Evolutionary conservation across 2,113 vertebrate species (phyloP).

Genomic region (Esox niger): DNA sequence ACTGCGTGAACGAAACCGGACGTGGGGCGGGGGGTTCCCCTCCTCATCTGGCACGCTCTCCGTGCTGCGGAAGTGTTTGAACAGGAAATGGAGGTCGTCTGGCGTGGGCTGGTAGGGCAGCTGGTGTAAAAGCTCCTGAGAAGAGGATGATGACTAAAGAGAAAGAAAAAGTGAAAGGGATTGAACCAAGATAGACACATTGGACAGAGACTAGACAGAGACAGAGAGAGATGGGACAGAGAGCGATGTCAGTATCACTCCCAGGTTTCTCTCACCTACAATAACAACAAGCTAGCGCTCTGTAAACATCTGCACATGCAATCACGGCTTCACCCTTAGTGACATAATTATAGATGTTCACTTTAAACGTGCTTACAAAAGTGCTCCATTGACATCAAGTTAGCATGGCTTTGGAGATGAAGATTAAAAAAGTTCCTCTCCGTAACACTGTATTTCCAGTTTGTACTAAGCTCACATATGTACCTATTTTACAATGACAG

Average conservation of each 20-base stretch:
- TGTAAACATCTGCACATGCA: too few species aligned
- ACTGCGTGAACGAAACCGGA: constrained; percentile 86
- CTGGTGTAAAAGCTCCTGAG: constrained; percentile 92
- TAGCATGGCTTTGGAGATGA: neutral
- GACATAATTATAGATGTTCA: neutral
- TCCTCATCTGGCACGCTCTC: constrained; percentile 85
- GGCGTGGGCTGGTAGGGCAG: constrained; percentile 91
- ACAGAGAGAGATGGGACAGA: neutral
- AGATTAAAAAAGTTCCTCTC: too few species aligned
- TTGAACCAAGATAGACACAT: neutral
- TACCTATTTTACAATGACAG: too few species aligned
- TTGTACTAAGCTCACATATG: too few species aligned
- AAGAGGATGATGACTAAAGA: constrained; percentile 85
- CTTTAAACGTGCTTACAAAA: neutral
- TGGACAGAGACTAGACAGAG: neutral
- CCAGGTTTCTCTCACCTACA: too few species aligned
- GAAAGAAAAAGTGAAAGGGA: neutral
- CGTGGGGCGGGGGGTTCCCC: constrained; percentile 68
- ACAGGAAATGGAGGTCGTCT: constrained; percentile 92
- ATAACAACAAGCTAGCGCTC: too few species aligned
- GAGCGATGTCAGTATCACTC: neutral
- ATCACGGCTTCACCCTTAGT: neutral
- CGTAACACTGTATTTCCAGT: too few species aligned
- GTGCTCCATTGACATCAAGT: neutral
- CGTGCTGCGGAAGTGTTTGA: constrained; percentile 92